Base-by-base conservation (phyloP, 2,797 vertebrate genomes). In the Mormyrus proboscirostris region DNA sequence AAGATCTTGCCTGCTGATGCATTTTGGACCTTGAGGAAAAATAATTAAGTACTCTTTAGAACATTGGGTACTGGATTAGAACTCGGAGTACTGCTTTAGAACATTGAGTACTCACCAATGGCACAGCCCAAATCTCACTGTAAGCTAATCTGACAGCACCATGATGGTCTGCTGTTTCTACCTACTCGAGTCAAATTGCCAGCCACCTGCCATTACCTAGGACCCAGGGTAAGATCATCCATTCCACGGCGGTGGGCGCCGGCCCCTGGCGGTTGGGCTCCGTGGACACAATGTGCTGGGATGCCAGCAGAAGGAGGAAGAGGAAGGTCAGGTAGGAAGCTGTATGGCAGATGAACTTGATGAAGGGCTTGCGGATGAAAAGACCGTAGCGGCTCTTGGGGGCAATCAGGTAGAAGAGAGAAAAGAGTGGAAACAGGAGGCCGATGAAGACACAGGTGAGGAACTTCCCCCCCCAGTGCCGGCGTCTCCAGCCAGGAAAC, bases 301-400 rank as follows among this genome's bases (percentile, higher is more conserved):
- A 99, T 90, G 99, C 99, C 89, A 99, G 96, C 82, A 99, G 95
- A 92, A 99, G 95, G 94, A 99, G 96, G 94, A 99, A 98, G 51
- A 99, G 95, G 93, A 99, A 99, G 94, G 98, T 99, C 96, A 99
- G 95, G 94, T 99, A 99, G n/a, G 99, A 99, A 0, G 99, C 96
- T 0, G 99, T 99, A 94, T 99, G 99, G 95, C 99, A 99, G 96
- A 99, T 99, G 95, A 99, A 99, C 95, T 99, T 99, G 96, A 99
- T 99, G 96, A 99, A 99, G 90, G 99, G 99, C 93, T 99, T 99
- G 93, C 97, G 96, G 94, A 99, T 99, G 96, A 99, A 99, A 91
- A 97, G 96, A 92, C 99, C 99, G 0, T 98, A 94, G 47, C 96
- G 97, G 94, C 98, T 99, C 95, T 99, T 99, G 16, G 99, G 99